Conservation (phyloP, 2,888 invertebrate species). For the Punctoribates punctum region DNA sequence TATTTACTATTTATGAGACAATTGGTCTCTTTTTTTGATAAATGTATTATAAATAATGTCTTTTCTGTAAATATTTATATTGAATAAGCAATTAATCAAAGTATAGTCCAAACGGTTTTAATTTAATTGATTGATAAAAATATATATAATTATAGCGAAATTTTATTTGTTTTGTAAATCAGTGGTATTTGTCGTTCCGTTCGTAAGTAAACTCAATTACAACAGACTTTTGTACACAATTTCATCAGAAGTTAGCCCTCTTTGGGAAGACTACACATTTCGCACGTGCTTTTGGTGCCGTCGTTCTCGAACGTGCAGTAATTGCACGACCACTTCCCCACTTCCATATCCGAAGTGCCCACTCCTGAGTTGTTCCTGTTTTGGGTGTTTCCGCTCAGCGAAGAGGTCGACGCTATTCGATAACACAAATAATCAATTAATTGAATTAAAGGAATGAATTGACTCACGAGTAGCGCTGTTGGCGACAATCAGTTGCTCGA, state of each 20-base stretch:
- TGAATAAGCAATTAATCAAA: slow-evolving; percentile 12
- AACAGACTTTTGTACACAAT: slow-evolving; percentile 12
- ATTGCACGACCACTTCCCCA: slow-evolving; percentile 77
- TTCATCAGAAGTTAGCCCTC: slow-evolving; percentile 26
- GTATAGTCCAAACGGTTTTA: slow-evolving; percentile 10
- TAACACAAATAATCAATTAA: background rate
- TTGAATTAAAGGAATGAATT: background rate
- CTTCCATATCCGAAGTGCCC: slow-evolving; percentile 51
- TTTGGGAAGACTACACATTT: slow-evolving; percentile 82
- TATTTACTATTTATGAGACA: slow-evolving; percentile 34
- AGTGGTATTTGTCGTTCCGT: background rate
- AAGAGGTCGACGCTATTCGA: background rate
- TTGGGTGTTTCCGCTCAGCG: background rate
- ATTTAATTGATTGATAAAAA: slow-evolving; percentile 5
- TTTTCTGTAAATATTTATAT: slow-evolving; percentile 24
- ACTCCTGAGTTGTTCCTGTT: slow-evolving; percentile 5
- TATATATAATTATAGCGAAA: slow-evolving; percentile 13
- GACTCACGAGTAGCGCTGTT: background rate
- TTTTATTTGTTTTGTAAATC: background rate
- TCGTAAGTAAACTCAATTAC: slow-evolving; percentile 14
- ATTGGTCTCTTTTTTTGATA: slow-evolving; percentile 23
- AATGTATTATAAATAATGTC: slow-evolving; percentile 22
- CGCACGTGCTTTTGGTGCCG: slow-evolving; percentile 70
- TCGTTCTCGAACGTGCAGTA: slow-evolving; percentile 92
- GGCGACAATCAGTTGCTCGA: slow-evolving; percentile 58